phyloP scores from a whole-genome alignment of 2,888 invertebrate genomes.

The Drosophila subquinaria region DNA sequence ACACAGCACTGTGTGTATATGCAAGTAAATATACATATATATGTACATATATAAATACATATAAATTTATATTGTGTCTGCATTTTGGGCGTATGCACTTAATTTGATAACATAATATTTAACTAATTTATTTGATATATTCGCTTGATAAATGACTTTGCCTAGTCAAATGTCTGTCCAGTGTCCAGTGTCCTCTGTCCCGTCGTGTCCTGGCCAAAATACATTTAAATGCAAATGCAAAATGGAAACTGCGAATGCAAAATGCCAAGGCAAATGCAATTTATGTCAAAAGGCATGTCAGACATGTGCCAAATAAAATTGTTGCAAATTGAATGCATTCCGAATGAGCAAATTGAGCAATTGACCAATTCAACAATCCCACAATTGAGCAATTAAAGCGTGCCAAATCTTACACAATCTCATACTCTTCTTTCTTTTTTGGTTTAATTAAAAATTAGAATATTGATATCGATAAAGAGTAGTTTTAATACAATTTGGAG shows the following conservation, averaged over 20 bases:
- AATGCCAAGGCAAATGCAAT: constrained; percentile 55
- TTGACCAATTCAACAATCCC: constrained; percentile 29
- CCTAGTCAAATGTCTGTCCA: constrained; percentile 17
- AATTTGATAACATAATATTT: constrained; percentile 76
- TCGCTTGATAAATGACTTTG: constrained; percentile 63
- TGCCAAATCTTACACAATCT: constrained; percentile 17
- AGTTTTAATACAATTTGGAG: not conserved
- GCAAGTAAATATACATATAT: not conserved
- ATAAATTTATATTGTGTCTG: not conserved
- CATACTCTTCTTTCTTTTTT: not conserved
- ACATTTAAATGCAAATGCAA: constrained; percentile 32
- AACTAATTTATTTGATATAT: constrained; percentile 74
- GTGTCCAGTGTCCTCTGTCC: not conserved
- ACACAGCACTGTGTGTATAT: constrained; percentile 1
- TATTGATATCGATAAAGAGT: constrained; percentile 1
- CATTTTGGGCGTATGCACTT: constrained; percentile 43
- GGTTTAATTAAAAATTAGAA: not conserved
- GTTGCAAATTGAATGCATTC: constrained; percentile 63
- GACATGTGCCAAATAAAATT: constrained; percentile 61
- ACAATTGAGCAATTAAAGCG: constrained; percentile 39
- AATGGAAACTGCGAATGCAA: constrained; percentile 21
- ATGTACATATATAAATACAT: not conserved
- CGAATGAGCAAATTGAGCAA: constrained; percentile 48
- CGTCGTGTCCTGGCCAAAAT: not conserved
- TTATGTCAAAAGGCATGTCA: constrained; percentile 60